Evolutionary conservation across 2,797 vertebrate species (phyloP), one percentile per base, ranked within the genome.

Genomic region (Sebastes glaucus): DNA sequence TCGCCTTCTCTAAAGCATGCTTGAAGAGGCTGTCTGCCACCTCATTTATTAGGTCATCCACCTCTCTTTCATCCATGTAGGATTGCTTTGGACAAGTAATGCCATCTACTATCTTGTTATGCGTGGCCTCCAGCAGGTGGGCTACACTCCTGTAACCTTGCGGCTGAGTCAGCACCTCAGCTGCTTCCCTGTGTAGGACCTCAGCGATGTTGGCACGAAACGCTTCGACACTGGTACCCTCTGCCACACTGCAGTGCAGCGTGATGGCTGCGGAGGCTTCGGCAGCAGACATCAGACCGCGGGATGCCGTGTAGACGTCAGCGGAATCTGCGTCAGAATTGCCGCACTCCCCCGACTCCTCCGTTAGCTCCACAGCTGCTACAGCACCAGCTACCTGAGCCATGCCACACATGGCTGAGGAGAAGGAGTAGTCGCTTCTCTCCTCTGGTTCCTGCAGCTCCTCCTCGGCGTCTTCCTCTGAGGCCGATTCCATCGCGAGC

Each of bases 331-430:
- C 71, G 3, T 93, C 92, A 22, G 87, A 89, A 62, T 90, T 77
- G 0, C 22, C 46, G 1, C 71, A 63, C 22, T 93, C 91, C 42
- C 56, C 83, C 2, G 84, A 73, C 0, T 81, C 90, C 42, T 97
- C 96, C 1, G 95, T 94, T 66, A 98, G 90, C 55, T 98, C 97
- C 74, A 97, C 96, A 62, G 96, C 96, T 1, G 98, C 97, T 11
- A 98, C 95, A 0, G 97, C 97, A 49, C 97, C 97, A 2, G 97
- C 97, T 33, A 99, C 96, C 82, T 98, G 97, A 70, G 97, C 97
- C 95, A 98, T 97, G 67, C 96, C 96, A 82, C 97, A 98, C 77
- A 99, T 91, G 0, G 98, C 98, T 53, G 97, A 97, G 7, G 97
- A 96, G 77, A 99, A 95, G 0, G 97, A 98, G 81, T 96, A 99